phyloP scores from a whole-genome alignment of 2,888 invertebrate genomes.

The Plebejus melissa region DNA sequence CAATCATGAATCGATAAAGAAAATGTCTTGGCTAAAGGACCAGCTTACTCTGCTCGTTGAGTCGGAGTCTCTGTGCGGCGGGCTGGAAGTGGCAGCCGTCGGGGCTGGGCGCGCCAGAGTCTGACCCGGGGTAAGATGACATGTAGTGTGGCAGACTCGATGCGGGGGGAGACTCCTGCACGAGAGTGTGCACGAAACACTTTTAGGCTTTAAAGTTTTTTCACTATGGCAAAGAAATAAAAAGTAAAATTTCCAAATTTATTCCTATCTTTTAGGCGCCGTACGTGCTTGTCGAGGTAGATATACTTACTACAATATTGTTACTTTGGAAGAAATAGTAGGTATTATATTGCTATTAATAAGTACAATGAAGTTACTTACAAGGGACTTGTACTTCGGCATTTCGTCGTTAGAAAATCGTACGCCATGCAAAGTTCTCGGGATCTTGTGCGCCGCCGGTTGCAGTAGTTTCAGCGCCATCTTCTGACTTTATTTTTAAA shows the following conservation, averaged over 20 bases:
- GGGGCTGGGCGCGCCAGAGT: conserved; percentile 69
- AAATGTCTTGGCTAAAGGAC: no score
- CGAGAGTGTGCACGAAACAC: not conserved
- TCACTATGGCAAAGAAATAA: not conserved
- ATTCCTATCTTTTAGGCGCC: no score
- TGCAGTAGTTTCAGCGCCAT: conserved; percentile 53
- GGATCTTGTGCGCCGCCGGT: conserved; percentile 44
- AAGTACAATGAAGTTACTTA: conserved; percentile 42
- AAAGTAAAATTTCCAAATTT: no score
- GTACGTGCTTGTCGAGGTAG: no score
- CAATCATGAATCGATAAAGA: no score
- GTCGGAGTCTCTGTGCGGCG: conserved; percentile 59
- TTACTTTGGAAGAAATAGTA: not conserved
- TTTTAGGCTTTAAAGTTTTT: not conserved
- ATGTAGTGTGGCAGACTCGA: conserved; percentile 47
- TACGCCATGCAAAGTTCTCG: conserved; percentile 54
- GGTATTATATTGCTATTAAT: not conserved
- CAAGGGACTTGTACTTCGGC: conserved; percentile 60
- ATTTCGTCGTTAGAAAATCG: conserved; percentile 61
- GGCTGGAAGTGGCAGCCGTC: conserved; percentile 61
- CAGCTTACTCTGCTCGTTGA: conserved; percentile 66
- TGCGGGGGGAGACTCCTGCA: conserved; percentile 56
- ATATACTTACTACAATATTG: not conserved
- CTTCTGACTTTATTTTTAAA: conserved; percentile 17
- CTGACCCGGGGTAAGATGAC: conserved; percentile 53